phyloP scores from a whole-genome alignment of 2,888 invertebrate genomes.

The Xestoiulus laeticollis region DNA sequence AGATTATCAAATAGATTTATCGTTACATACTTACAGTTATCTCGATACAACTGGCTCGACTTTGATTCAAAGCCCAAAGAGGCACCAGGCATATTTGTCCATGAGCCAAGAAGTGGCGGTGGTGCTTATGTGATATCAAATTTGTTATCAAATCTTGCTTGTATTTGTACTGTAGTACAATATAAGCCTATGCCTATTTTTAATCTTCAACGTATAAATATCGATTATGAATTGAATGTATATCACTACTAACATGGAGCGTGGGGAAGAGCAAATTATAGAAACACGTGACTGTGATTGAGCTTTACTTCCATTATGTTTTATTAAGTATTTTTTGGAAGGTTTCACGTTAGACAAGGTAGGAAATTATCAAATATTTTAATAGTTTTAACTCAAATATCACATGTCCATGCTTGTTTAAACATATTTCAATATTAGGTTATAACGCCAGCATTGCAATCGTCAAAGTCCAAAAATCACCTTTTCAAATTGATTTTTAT shows the following conservation, averaged over 20 bases:
- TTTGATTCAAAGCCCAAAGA: constrained; percentile 21
- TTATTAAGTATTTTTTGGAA: background rate
- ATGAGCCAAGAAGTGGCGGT: background rate
- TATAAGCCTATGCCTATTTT: background rate
- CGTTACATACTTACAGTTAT: constrained; percentile 12
- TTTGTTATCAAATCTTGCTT: constrained; percentile 25
- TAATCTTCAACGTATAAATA: background rate
- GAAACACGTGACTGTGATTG: background rate
- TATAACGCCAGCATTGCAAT: no score
- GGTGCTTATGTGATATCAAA: background rate
- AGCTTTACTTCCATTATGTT: background rate
- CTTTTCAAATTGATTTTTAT: no score
- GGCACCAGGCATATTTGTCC: constrained; percentile 33
- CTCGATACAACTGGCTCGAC: constrained; percentile 5
- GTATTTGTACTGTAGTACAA: background rate
- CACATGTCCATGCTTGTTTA: no score
- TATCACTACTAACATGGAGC: background rate
- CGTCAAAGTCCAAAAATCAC: no score
- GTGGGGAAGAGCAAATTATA: background rate
- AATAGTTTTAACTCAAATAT: no score
- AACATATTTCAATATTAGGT: no score
- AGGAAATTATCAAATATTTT: no score
- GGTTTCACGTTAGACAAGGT: background rate
- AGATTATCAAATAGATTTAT: constrained; percentile 35
- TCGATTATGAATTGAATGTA: background rate